Conservation (phyloP, 2,888 invertebrate species). For the Apotomis turbidana region DNA sequence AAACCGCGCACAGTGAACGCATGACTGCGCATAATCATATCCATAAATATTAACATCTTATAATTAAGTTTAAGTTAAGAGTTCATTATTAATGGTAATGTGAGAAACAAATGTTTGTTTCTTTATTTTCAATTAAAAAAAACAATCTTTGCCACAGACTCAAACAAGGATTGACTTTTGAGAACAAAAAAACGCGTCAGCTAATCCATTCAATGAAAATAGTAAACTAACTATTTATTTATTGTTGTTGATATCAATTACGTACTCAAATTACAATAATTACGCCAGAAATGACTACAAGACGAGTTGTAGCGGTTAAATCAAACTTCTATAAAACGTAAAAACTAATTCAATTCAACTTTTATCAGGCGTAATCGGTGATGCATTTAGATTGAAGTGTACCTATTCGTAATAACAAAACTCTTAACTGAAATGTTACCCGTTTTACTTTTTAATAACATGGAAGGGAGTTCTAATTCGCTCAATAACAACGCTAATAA, state of each 20-base stretch:
- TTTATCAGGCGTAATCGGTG: constrained; percentile 58
- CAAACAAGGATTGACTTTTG: background rate
- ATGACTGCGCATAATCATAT: too few species aligned
- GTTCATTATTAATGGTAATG: too few species aligned
- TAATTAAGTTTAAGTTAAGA: too few species aligned
- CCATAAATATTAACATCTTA: too few species aligned
- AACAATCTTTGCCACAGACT: background rate
- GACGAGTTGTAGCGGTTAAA: constrained; percentile 61
- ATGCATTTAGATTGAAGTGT: constrained; percentile 74
- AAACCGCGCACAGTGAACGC: background rate
- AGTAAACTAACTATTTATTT: constrained; percentile 55
- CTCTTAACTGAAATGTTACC: constrained; percentile 74
- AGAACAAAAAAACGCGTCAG: constrained; percentile 11
- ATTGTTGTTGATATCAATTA: constrained; percentile 56
- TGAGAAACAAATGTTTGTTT: background rate
- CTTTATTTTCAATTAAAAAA: background rate
- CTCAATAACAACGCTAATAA: constrained; percentile 59
- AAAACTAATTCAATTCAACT: constrained; percentile 51
- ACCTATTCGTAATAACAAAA: constrained; percentile 55
- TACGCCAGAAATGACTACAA: constrained; percentile 58
- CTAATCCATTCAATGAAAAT: constrained; percentile 35
- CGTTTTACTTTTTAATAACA: constrained; percentile 73
- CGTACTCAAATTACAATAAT: constrained; percentile 42
- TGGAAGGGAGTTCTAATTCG: constrained; percentile 73
- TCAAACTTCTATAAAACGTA: constrained; percentile 59